Evolutionary conservation across 2,888 invertebrate genomes (phyloP).

Genomic region (Catocala sponsa): DNA sequence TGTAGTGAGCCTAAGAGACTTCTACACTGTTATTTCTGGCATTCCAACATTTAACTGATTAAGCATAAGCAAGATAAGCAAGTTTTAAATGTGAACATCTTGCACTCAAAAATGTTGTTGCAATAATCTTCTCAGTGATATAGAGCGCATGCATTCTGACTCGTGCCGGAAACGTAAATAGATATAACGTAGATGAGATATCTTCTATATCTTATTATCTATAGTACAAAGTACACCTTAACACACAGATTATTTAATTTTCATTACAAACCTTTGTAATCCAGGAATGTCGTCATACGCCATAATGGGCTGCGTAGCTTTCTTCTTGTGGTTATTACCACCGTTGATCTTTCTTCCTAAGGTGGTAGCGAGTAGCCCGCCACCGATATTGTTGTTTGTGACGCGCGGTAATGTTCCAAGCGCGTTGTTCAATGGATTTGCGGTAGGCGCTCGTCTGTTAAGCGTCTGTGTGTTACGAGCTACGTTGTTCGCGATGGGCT

Average conservation of each 20-base stretch:
- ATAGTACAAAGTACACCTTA: not conserved
- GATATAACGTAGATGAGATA: no score
- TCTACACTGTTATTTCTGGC: no score
- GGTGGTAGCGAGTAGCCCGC: slow-evolving; percentile 75
- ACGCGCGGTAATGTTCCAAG: slow-evolving; percentile 80
- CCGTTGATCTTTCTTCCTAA: slow-evolving; percentile 84
- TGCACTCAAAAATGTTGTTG: no score
- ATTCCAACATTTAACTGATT: no score
- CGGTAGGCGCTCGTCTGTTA: slow-evolving; percentile 72
- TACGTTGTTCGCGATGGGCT: slow-evolving; percentile 68
- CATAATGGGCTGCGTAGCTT: slow-evolving; percentile 84
- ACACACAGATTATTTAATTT: not conserved
- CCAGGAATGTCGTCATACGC: slow-evolving; percentile 89
- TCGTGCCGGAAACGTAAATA: no score
- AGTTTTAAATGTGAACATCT: no score
- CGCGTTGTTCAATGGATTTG: slow-evolving; percentile 80
- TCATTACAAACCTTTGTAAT: slow-evolving; percentile 71
- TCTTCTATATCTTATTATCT: slow-evolving; percentile 1
- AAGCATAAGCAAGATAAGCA: no score
- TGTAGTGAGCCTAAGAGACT: no score
- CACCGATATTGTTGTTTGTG: slow-evolving; percentile 72
- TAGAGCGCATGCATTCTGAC: no score
- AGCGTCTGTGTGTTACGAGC: slow-evolving; percentile 80
- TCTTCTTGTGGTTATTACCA: slow-evolving; percentile 84
- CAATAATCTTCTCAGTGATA: no score